phyloP scores from a whole-genome alignment of 2,113 vertebrate genomes.

The Balaeniceps rex region DNA sequence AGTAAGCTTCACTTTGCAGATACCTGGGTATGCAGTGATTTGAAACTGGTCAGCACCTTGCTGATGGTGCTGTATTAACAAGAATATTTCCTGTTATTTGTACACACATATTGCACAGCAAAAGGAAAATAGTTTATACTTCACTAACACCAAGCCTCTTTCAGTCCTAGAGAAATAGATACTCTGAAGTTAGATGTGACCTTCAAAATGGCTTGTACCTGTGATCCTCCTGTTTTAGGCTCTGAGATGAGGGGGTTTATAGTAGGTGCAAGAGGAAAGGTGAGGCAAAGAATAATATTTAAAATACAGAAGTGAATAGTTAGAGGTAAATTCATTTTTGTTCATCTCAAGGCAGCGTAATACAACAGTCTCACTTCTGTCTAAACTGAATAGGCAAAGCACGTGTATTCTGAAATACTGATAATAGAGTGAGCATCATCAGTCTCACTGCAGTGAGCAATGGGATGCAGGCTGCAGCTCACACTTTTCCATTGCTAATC shows the following conservation, averaged over 20 bases:
- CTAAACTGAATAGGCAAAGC: not conserved
- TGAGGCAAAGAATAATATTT: not conserved
- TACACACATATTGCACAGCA: not conserved
- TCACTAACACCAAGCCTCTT: not conserved
- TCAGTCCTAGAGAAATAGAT: not conserved
- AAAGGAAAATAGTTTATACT: slow-evolving; percentile 7
- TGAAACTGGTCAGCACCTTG: not conserved
- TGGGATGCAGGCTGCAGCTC: not conserved
- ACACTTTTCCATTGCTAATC: not conserved
- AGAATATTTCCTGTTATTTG: not conserved
- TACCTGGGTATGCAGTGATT: not conserved
- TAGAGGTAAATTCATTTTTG: not conserved
- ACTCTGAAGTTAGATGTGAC: not conserved
- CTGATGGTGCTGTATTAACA: not conserved
- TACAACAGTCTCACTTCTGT: not conserved
- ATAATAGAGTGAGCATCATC: fast-evolving
- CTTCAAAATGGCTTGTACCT: slow-evolving; percentile 6
- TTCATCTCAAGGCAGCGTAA: not conserved
- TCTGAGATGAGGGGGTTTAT: not conserved
- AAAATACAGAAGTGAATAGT: not conserved
- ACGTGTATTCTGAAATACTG: not conserved
- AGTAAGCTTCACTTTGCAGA: not conserved
- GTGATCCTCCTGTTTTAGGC: not conserved
- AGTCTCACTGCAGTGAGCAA: not conserved
- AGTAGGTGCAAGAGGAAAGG: not conserved